These are phyloP conservation scores for Galeopsomyia nigrocyanea DNA, from an alignment of 2,888 invertebrate species.

Conservation along the genomic window DNA sequence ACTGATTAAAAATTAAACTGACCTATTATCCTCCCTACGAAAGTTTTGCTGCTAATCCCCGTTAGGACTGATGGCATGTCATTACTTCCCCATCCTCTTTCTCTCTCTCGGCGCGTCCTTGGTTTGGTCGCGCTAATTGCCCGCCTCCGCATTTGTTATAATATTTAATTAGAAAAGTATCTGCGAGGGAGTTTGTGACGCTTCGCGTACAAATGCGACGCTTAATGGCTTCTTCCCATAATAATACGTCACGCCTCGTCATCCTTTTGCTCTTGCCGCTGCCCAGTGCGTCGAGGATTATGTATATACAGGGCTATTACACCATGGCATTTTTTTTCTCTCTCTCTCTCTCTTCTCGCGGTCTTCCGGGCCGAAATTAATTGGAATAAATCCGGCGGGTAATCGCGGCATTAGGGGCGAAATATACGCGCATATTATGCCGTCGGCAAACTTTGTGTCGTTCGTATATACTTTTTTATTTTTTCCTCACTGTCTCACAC, in stretches of 20 bases:
- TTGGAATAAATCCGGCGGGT: constrained; percentile 62
- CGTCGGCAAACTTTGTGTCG: not conserved
- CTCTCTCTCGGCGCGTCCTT: not conserved
- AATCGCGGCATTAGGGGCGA: constrained; percentile 52
- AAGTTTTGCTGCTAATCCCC: constrained; percentile 22
- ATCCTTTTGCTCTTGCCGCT: constrained; percentile 52
- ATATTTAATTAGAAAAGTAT: constrained; percentile 59
- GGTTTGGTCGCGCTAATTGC: constrained; percentile 43
- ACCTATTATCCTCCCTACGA: constrained; percentile 19
- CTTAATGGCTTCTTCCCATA: constrained; percentile 61
- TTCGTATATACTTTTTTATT: not conserved
- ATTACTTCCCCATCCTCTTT: constrained; percentile 1
- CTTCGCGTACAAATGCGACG: constrained; percentile 59
- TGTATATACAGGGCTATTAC: constrained; percentile 55
- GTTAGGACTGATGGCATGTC: constrained; percentile 34
- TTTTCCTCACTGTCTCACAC: not conserved
- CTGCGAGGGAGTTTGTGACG: constrained; percentile 52
- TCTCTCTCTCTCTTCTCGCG: constrained; percentile 52
- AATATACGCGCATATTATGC: constrained; percentile 16
- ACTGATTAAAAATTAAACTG: constrained; percentile 42
- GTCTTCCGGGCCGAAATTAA: constrained; percentile 65
- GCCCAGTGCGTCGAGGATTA: constrained; percentile 48
- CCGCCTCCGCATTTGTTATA: constrained; percentile 57
- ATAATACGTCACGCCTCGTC: constrained; percentile 62
- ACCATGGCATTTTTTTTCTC: constrained; percentile 59